Base-by-base conservation (phyloP, 53 echinoderm and acorn worm species). In the Echinarachnius parma region DNA sequence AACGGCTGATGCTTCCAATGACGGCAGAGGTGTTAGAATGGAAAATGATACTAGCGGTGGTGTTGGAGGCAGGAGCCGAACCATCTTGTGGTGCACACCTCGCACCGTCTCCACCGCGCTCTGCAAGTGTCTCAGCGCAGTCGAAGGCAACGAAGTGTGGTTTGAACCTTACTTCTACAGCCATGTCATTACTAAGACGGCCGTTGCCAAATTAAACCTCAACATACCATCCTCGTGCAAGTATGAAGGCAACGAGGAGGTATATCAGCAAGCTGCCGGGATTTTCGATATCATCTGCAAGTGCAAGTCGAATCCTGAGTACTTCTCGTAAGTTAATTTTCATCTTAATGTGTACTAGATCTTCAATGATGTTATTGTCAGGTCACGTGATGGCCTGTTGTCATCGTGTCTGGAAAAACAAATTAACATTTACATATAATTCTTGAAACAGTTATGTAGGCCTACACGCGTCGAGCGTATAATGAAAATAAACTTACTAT, bases 121-220 rank as follows among this genome's bases (percentile, higher is more conserved):
- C 58, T 16, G n/a, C 16, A 58, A 58, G 58, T 58, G 58, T 58
- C 58, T 58, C 10, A 29, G 29, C n/a, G 15, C 19, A n/a, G 31
- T 29, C 19, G 58, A 58, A 15, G 58, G n/a, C 29, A 58, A n/a
- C 58, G 16, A 58, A 13, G 58, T 58, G 3, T 58, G 58, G 58
- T 28, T 58, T 18, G 58, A 58, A 58, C 58, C 58, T 19, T 59
- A 59, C 9, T 20, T 10, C 4, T 59, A 59, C 59, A 32, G 59
- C 33, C 5, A 34, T 20, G 4, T 16, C 32, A 21, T 34, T 11
- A n/a, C 5, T 9, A 34, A 32, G 59, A 14, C 18, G n/a, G 29
- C 4, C 4, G n/a, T 29, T 1, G 29, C 16, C 28, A n/a, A 28
- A 31, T 2, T 30, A 29, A 31, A 13, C 3, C 13, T 28, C n/a